These are phyloP conservation scores for Metopolophium dirhodum DNA, from an alignment of 1,140 invertebrate species.

Conservation along the genomic window DNA sequence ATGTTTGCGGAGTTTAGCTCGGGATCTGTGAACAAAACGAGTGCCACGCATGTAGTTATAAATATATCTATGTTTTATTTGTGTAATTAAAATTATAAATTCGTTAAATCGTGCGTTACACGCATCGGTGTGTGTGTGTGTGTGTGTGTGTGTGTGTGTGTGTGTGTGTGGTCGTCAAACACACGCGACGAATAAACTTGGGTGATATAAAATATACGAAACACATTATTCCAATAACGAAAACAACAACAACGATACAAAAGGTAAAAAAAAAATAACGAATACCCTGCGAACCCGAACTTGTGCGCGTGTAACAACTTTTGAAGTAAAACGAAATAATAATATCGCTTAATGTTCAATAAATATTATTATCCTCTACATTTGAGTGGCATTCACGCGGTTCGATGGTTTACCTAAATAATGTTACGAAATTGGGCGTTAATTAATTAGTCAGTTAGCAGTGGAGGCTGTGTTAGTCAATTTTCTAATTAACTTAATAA, in stretches of 20 bases:
- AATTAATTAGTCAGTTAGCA: neutral
- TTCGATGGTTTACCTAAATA: neutral
- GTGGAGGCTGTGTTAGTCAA: too few relatives aligned
- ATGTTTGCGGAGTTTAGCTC: constrained; percentile 62
- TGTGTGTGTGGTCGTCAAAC: neutral
- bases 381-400: neutral
- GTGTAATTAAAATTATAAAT: neutral
- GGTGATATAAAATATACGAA: neutral
- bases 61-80: neutral
- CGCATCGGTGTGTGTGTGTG: neutral
- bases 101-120: neutral
- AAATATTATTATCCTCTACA: neutral
- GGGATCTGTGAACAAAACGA: constrained; percentile 25
- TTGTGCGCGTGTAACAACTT: neutral
- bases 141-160: too few relatives aligned
- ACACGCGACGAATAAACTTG: neutral
- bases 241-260: neutral
- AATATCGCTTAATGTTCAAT: neutral
- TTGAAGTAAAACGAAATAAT: neutral
- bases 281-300: neutral
- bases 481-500: neutral
- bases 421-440: neutral
- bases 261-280: neutral
- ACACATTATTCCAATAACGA: neutral
- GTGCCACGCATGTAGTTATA: neutral